phyloP scores from a whole-genome alignment of 2,113 vertebrate genomes.

The Tiliqua scincoides region DNA sequence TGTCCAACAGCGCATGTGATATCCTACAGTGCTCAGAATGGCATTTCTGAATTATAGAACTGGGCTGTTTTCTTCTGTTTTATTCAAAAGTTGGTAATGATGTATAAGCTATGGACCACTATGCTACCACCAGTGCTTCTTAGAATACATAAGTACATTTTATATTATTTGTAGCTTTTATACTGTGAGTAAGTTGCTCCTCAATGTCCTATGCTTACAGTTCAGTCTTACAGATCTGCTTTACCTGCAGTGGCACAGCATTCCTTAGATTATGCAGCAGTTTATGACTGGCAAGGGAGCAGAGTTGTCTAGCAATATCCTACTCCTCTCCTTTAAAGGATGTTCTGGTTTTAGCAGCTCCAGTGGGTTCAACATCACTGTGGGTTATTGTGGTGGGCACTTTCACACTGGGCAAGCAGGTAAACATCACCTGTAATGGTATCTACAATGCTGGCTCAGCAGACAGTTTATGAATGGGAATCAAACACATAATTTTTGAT shows the following conservation, averaged over 20 bases:
- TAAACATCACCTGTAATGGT: background rate
- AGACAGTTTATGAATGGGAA: constrained; percentile 12
- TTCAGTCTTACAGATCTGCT: too few relatives aligned
- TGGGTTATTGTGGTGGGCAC: background rate
- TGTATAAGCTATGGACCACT: too few relatives aligned
- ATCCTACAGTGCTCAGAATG: too few relatives aligned
- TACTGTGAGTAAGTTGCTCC: too few relatives aligned
- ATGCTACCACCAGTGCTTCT: too few relatives aligned
- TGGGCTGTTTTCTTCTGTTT: too few relatives aligned
- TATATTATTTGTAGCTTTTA: background rate
- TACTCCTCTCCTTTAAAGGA: background rate
- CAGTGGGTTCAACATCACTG: background rate
- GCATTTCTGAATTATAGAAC: too few relatives aligned
- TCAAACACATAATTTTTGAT: constrained; percentile 29
- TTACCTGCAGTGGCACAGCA: too few relatives aligned
- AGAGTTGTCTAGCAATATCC: background rate
- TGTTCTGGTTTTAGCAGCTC: background rate
- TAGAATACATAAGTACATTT: too few relatives aligned
- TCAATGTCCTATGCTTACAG: too few relatives aligned
- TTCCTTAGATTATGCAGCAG: background rate
- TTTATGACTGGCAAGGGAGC: background rate
- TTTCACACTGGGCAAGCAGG: background rate
- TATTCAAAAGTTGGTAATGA: too few relatives aligned
- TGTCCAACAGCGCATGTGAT: too few relatives aligned
- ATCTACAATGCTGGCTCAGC: background rate